Conservation (phyloP, 2,113 vertebrate genomes). For the Atlantisia rogersi region DNA sequence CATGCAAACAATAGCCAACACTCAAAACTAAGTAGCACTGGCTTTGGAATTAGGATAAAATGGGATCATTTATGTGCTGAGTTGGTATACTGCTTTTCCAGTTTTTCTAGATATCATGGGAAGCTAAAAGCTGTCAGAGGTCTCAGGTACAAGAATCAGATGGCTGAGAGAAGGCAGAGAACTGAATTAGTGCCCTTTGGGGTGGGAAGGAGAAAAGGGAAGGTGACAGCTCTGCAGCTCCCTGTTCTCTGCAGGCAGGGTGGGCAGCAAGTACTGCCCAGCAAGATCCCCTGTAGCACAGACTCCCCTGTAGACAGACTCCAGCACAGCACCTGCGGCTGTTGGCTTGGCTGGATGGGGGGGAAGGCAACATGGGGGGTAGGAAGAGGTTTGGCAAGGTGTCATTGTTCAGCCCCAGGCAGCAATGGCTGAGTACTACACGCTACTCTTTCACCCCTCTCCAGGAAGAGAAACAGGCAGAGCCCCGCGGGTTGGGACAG, state of each 20-base stretch:
- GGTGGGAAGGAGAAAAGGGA: background rate
- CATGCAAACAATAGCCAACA: background rate
- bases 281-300: accelerated
- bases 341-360: accelerated
- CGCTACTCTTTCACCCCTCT: too few relatives aligned
- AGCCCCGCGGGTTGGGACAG: too few relatives aligned
- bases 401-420: too few relatives aligned
- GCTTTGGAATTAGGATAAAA: background rate
- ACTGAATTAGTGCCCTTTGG: background rate
- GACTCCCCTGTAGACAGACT: background rate
- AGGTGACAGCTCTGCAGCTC: background rate
- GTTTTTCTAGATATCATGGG: background rate
- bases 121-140: background rate
- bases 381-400: background rate
- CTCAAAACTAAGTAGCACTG: background rate
- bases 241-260: background rate
- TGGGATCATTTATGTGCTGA: background rate
- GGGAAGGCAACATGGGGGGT: background rate
- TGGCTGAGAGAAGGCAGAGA: background rate
- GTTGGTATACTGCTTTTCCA: background rate
- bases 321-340: accelerated
- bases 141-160: background rate
- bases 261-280: accelerated
- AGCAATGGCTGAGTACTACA: too few relatives aligned
- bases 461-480: too few relatives aligned